Percentiles rank a stretch among this genome's conserved stretches.
Evolutionary conservation across 2,888 invertebrate species (phyloP).

Genomic region (Automeris io): DNA sequence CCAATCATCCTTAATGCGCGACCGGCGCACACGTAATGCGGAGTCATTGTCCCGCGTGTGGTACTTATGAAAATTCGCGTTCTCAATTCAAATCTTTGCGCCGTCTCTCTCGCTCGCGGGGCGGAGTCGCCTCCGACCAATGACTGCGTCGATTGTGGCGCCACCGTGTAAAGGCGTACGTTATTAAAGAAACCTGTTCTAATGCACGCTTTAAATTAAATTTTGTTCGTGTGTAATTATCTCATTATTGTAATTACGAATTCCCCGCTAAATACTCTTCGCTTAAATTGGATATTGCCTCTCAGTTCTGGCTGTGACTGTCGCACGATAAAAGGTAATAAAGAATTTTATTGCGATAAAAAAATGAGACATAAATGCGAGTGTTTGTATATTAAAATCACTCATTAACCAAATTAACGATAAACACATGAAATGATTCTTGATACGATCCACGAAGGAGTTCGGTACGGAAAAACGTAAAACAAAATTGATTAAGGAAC

Average conservation of each 20-base stretch:
- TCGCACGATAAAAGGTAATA: slow-evolving; percentile 47
- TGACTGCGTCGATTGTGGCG: slow-evolving; percentile 69
- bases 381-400: background rate
- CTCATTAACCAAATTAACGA: slow-evolving; percentile 39
- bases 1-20: slow-evolving; percentile 76
- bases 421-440: slow-evolving; percentile 53
- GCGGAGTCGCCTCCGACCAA: slow-evolving; percentile 74
- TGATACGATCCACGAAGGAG: slow-evolving; percentile 56
- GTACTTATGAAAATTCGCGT: slow-evolving; percentile 78
- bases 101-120: slow-evolving; percentile 74
- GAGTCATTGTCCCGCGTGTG: slow-evolving; percentile 76
- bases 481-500: slow-evolving; percentile 76
- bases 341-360: slow-evolving; percentile 32
- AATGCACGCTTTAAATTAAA: slow-evolving; percentile 77
- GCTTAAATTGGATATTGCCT: slow-evolving; percentile 64
- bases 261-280: slow-evolving; percentile 71
- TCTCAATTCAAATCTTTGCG: slow-evolving; percentile 76
- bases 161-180: slow-evolving; percentile 76
- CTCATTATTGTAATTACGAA: slow-evolving; percentile 77
- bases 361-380: background rate
- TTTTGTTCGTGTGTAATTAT: slow-evolving; percentile 77
- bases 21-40: slow-evolving; percentile 76
- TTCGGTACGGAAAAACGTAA: slow-evolving; percentile 63
- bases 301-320: slow-evolving; percentile 40
- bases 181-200: slow-evolving; percentile 78